Evolutionary conservation across 2,888 invertebrate genomes (phyloP).

Genomic region (Agrenia bidenticulata): DNA sequence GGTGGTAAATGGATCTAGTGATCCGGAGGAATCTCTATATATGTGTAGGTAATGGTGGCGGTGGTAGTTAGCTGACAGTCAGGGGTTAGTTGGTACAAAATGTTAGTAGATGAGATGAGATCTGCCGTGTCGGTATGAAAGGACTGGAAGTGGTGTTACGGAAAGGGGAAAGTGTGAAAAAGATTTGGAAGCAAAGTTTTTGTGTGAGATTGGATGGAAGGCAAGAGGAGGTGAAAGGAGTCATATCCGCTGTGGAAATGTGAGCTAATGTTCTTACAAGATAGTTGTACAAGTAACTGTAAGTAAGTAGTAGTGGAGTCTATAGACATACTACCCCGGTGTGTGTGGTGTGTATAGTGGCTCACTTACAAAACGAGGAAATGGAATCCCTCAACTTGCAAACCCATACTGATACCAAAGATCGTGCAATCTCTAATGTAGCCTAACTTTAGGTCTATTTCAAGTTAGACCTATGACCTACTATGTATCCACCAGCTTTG

Average conservation of each 20-base stretch:
- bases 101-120: no score
- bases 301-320: conserved; percentile 3
- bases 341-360: background rate
- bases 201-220: conserved; percentile 38
- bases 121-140: no score
- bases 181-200: conserved; percentile 42
- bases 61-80: no score
- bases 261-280: conserved; percentile 52
- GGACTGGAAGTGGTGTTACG: conserved; percentile 16
- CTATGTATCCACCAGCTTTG: background rate
- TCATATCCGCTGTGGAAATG: conserved; percentile 52
- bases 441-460: no score
- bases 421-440: no score
- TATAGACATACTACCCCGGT: background rate
- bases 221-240: conserved; percentile 52
- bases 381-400: background rate
- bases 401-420: no score
- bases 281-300: conserved; percentile 27
- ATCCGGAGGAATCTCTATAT: no score
- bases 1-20: no score
- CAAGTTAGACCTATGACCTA: conserved; percentile 33
- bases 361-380: background rate
- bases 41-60: no score
- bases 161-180: conserved; percentile 34
- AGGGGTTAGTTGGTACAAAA: no score